Evolutionary conservation across 2,113 vertebrate genomes (phyloP), one percentile per base, ranked within the genome.

Genomic region (Dendrocopos noguchii): DNA sequence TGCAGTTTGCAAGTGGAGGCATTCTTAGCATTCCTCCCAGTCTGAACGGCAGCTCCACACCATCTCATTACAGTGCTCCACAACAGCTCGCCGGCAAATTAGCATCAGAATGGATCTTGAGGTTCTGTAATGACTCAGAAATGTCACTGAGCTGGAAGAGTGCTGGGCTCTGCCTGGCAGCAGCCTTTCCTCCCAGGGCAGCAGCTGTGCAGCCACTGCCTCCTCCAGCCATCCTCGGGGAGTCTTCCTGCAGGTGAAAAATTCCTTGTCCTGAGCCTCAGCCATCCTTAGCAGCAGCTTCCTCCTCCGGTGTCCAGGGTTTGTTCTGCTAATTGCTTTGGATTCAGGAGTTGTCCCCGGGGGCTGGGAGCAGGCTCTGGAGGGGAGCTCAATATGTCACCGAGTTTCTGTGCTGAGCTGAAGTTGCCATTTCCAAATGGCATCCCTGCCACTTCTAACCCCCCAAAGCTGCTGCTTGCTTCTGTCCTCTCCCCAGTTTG

Each of bases 21-120:
- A 98, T 98, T 98, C 98, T 96, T 97, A 78, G 94, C 97, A 98
- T 99, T 98, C 98, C 98, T 98, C 97, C 98, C 98, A 95, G 80
- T 36, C 67, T 39, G 76, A 63, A 80, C 6, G 1, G 15, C 75
- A 84, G 98, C 98, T 98, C 94, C 98, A 97, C 95, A 96, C 97
- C 96, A 96, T 96, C 97, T 98, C 98, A 98, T 98, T 98, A 98
- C 97, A 96, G 98, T 98, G 97, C 98, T 98, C 97, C 97, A 97
- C 96, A 90, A 97, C 98, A 98, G 97, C 98, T 95, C 97, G 96
- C 96, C 96, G 95, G 97, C 93, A 95, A 97, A 98, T 98, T 98
- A 98, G 95, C 98, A 98, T 98, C 70, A 98, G 80, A 98, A 98
- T 98, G 84, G 94, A 29, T n/a, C 25, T 21, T n/a, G 74, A 78